A percentile compares a stretch with the other conserved stretches of the same genome.
Conservation (phyloP, 2,888 invertebrate genomes). For the Caenorhabditis becei region DNA sequence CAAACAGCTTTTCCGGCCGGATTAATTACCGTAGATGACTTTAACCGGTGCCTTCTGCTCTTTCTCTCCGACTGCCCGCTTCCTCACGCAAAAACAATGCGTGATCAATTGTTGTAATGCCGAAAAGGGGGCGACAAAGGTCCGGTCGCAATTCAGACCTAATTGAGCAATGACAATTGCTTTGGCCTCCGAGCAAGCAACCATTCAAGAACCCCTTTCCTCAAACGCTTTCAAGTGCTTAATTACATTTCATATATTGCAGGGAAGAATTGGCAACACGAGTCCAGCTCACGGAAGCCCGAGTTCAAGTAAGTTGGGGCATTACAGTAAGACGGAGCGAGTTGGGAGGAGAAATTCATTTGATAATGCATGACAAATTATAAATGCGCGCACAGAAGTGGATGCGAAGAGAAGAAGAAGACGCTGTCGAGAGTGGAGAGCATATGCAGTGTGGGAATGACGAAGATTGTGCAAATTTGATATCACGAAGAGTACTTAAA, state of each 20-base stretch:
- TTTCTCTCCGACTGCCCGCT: background rate
- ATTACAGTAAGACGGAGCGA: constrained; percentile 20
- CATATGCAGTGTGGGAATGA: constrained; percentile 28
- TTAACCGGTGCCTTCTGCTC: constrained; percentile 31
- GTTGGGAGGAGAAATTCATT: constrained; percentile 30
- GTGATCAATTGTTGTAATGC: constrained; percentile 55
- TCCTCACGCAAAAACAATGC: constrained; percentile 48
- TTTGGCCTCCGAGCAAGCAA: constrained; percentile 11
- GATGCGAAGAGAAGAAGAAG: background rate
- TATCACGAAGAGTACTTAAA: constrained; percentile 57
- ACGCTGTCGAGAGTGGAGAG: background rate
- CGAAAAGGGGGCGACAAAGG: constrained; percentile 53
- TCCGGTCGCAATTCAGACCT: constrained; percentile 61
- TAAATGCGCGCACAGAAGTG: constrained; percentile 41
- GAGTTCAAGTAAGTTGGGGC: constrained; percentile 81
- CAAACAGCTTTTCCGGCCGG: constrained; percentile 1
- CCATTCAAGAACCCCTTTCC: constrained; percentile 44
- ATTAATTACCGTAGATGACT: constrained; percentile 43
- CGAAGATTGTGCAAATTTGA: constrained; percentile 50
- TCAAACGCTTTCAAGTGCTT: constrained; percentile 54
- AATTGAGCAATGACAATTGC: constrained; percentile 67
- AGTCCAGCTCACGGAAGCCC: constrained; percentile 81
- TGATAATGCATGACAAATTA: constrained; percentile 55
- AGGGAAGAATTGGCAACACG: constrained; percentile 81
- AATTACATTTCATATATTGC: constrained; percentile 69